Evolutionary conservation across 2,888 invertebrate genomes (phyloP).

Genomic region (Dioctria linearis): DNA sequence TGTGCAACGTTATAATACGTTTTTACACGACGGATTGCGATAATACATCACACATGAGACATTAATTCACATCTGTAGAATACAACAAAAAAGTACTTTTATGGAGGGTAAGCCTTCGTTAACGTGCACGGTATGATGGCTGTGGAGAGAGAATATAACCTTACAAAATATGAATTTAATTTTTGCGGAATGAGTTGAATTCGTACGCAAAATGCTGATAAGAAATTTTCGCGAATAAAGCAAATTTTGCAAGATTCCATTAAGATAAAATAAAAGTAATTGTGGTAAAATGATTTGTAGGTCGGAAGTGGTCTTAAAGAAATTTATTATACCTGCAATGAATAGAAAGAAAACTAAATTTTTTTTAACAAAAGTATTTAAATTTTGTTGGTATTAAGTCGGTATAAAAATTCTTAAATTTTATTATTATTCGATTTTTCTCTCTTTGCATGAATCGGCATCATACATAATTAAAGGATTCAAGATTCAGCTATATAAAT

Average conservation of each 20-base stretch:
- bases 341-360: too few species aligned
- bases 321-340: too few species aligned
- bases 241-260: conserved; percentile 41
- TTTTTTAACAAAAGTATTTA: too few species aligned
- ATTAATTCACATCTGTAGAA: conserved; percentile 34
- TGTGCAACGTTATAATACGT: background rate
- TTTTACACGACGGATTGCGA: background rate
- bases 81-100: conserved; percentile 5
- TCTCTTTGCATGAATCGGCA: too few species aligned
- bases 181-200: conserved; percentile 35
- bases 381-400: too few species aligned
- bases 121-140: background rate
- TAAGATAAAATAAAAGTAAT: conserved; percentile 38
- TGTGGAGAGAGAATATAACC: background rate
- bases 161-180: conserved; percentile 42
- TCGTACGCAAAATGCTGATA: conserved; percentile 24
- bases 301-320: too few species aligned
- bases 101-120: background rate
- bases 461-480: too few species aligned
- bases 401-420: too few species aligned
- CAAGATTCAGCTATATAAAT: too few species aligned
- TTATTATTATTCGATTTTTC: too few species aligned
- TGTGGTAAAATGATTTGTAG: background rate
- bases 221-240: conserved; percentile 20
- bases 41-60: conserved; percentile 34